Evolutionary conservation across 2,797 vertebrate genomes (phyloP).

Genomic region (Diglossa cyanea): DNA sequence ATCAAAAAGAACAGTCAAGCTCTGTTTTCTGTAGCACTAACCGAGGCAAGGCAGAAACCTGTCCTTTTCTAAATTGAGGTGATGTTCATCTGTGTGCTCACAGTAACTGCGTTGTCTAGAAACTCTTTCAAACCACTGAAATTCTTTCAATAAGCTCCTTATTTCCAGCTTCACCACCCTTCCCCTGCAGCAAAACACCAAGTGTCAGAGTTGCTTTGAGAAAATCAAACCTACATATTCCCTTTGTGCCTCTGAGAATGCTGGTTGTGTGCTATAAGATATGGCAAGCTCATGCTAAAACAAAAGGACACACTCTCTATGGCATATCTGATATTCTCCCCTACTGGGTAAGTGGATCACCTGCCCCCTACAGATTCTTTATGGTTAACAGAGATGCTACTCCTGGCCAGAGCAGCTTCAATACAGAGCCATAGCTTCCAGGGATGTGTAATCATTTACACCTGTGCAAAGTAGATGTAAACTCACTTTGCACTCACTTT

Average conservation of each 20-base stretch:
- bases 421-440: background rate
- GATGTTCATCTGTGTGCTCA: background rate
- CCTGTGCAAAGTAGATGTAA: slow-evolving; percentile 10
- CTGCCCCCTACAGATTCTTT: background rate
- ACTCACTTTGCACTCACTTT: slow-evolving; percentile 40
- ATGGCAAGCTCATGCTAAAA: background rate
- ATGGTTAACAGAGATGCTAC: background rate
- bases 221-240: background rate
- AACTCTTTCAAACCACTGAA: background rate
- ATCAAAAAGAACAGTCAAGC: background rate
- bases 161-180: background rate
- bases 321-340: background rate
- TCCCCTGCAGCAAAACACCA: background rate
- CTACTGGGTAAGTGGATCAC: background rate
- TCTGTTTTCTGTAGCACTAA: background rate
- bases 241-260: background rate
- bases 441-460: background rate
- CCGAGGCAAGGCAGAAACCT: background rate
- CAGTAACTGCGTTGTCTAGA: background rate
- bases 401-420: background rate
- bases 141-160: background rate
- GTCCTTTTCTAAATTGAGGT: background rate
- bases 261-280: background rate
- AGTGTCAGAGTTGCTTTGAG: background rate
- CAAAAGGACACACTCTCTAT: background rate